Evolutionary conservation across 1,140 invertebrate genomes (phyloP), one percentile per base, ranked within the genome.

Genomic region (Ips nitidus): DNA sequence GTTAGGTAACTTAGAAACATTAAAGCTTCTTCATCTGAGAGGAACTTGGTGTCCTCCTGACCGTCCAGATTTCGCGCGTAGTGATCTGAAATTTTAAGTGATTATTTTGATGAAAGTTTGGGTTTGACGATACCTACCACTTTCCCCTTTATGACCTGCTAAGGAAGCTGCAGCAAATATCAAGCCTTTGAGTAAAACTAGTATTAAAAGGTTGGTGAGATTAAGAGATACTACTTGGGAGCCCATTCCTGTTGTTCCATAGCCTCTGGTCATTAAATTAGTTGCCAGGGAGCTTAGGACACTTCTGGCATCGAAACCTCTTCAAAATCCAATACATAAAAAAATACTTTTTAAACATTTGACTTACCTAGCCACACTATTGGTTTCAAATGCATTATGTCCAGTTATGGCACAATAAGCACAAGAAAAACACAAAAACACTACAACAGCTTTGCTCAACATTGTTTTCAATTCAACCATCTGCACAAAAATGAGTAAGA

Each of bases 191-290:
- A 95, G 83, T 2, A 94, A 84, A 41, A 94, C 82, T 36, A 94
- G 83, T 56, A 94, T 86, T 41, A 94, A 80, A 66, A 94, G 80
- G 79, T 94, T 94, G 0, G 91, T 93, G 39, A 94, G 79, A 80
- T 94, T 94, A 37, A 94, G 78, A 73, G 92, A 94, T 4, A 94
- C 83, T 1, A 94, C 89, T 88, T 92, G 80, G 2, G 76, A 78
- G 62, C 76, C 77, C 6, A 69, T 60, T 42, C 70, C 73, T 8
- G 75, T 74, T 0, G 71, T 61, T n/a, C 65, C 71, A 47, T 73
- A 76, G 41, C 74, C 75, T 50, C 78, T 63, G 22, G 71, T 64
- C 75, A 80, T 77, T 42, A 80, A 74, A 66, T 75, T 78, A 4
- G 71, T 59, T 0, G 78, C 79, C 41, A 80, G 42, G 2, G 78